Base-by-base conservation (phyloP, 2,888 invertebrate genomes). In the Tubulanus polymorphus region DNA sequence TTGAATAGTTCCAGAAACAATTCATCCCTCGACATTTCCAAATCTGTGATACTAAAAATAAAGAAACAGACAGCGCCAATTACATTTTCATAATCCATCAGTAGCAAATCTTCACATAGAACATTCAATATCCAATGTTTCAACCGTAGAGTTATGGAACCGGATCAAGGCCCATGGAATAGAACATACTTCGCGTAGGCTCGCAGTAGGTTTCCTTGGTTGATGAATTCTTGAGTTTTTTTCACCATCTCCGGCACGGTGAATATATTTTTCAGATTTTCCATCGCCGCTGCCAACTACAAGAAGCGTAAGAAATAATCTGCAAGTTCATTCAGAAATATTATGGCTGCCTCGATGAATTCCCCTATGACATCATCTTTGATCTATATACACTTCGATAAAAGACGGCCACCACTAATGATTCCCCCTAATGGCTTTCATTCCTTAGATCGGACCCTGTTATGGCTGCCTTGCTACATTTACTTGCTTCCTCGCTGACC, bases 261-360 rank as follows among this genome's bases (percentile, higher is more conserved):
- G 72, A 97, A 96, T 62, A 99, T 95, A 73, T 97, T 95, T 76
- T 95, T 96, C 28, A 99, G 82, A 75, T 99, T 99, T 74, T 99
- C 96, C 72, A 93, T 93, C 0, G 97, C 97, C 1, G 96, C 95
- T 1, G 93, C 94, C 80, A 95, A 93, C 79, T 83, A 63, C 2
- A 64, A n/a, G n/a, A n/a, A n/a, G n/a, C n/a, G n/a, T n/a, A n/a
- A n/a, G n/a, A n/a, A n/a, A n/a, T n/a, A n/a, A n/a, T n/a, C n/a
- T n/a, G n/a, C n/a, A n/a, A n/a, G n/a, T n/a, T n/a, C n/a, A n/a
- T n/a, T n/a, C n/a, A n/a, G n/a, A n/a, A n/a, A n/a, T n/a, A n/a
- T n/a, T n/a, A n/a, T n/a, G n/a, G n/a, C n/a, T n/a, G n/a, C n/a
- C n/a, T n/a, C n/a, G n/a, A n/a, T n/a, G n/a, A n/a, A n/a, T n/a